Evolutionary conservation across 2,888 invertebrate genomes (phyloP).

Genomic region (Miltochrista miniata): DNA sequence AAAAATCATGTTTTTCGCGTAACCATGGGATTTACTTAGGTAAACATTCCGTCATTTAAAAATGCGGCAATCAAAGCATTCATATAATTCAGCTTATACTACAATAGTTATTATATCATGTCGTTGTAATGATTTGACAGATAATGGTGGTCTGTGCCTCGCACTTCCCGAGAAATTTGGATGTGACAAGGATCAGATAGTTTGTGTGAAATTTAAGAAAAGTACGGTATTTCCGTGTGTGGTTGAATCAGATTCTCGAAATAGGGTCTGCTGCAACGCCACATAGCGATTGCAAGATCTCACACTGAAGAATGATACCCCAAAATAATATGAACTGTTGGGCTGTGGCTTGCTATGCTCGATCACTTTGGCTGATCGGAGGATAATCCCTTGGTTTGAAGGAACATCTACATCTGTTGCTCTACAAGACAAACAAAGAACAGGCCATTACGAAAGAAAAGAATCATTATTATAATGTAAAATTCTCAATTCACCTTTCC

Average conservation of each 20-base stretch:
- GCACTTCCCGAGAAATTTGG: constrained; percentile 95
- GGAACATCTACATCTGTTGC: too few relatives aligned
- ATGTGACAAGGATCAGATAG: constrained; percentile 96
- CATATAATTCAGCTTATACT: constrained; percentile 98
- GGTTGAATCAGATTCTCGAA: constrained; percentile 95
- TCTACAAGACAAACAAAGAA: too few relatives aligned
- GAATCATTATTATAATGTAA: too few relatives aligned
- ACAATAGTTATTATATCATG: constrained; percentile 97
- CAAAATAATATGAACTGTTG: too few relatives aligned
- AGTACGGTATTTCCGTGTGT: constrained; percentile 91
- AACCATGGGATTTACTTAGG: constrained; percentile 94
- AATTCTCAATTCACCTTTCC: constrained; percentile 18
- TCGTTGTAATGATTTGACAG: constrained; percentile 97
- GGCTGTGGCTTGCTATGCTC: too few relatives aligned
- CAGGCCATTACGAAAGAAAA: too few relatives aligned
- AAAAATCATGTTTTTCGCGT: constrained; percentile 96
- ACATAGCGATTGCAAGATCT: too few relatives aligned
- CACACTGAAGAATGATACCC: too few relatives aligned
- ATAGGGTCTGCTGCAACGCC: too few relatives aligned
- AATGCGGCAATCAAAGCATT: constrained; percentile 95
- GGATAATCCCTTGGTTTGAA: too few relatives aligned
- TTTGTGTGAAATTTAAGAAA: constrained; percentile 96
- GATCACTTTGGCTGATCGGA: too few relatives aligned
- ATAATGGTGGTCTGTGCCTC: constrained; percentile 98
- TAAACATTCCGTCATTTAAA: constrained; percentile 98